phyloP scores from a whole-genome alignment of 2,797 vertebrate species.

The Notamacropus eugenii region DNA sequence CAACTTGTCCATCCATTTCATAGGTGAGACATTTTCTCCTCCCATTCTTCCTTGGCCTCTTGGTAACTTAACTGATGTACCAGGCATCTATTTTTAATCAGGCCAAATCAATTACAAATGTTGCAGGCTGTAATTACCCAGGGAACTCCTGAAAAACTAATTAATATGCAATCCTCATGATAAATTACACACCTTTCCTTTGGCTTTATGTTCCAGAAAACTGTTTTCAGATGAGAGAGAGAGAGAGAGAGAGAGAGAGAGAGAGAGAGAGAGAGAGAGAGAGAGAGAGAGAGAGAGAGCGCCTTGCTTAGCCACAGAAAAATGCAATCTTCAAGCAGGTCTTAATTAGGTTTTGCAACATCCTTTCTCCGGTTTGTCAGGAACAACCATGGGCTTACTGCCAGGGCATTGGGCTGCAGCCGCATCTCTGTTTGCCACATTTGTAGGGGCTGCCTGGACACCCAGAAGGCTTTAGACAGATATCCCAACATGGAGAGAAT shows the following conservation, averaged over 20 bases:
- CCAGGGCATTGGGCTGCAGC: slow-evolving; percentile 44
- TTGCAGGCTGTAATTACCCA: slow-evolving; percentile 78
- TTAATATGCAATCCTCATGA: slow-evolving; percentile 59
- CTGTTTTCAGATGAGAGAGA: slow-evolving; percentile 44
- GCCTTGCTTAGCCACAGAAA: slow-evolving; percentile 32
- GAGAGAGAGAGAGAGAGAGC: slow-evolving; percentile 18
- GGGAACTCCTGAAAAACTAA: slow-evolving; percentile 80
- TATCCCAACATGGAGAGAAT: not conserved
- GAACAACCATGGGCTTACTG: not conserved
- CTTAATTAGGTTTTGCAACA: slow-evolving; percentile 41
- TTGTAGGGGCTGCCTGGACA: too few relatives aligned
- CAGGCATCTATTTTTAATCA: slow-evolving; percentile 80
- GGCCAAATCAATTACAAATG: slow-evolving; percentile 80
- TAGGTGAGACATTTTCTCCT: not conserved
- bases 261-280: slow-evolving; percentile 22
- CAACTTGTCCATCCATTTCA: not conserved
- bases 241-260: slow-evolving; percentile 39
- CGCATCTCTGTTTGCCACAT: not conserved
- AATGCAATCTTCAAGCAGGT: not conserved
- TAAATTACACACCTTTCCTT: slow-evolving; percentile 80
- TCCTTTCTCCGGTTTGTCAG: not conserved
- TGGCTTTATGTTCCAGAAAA: slow-evolving; percentile 70
- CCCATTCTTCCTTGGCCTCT: slow-evolving; percentile 6
- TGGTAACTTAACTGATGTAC: slow-evolving; percentile 68
- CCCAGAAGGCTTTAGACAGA: not conserved